Conservation (phyloP, 2,797 vertebrate genomes). For the Amblyraja radiata region DNA sequence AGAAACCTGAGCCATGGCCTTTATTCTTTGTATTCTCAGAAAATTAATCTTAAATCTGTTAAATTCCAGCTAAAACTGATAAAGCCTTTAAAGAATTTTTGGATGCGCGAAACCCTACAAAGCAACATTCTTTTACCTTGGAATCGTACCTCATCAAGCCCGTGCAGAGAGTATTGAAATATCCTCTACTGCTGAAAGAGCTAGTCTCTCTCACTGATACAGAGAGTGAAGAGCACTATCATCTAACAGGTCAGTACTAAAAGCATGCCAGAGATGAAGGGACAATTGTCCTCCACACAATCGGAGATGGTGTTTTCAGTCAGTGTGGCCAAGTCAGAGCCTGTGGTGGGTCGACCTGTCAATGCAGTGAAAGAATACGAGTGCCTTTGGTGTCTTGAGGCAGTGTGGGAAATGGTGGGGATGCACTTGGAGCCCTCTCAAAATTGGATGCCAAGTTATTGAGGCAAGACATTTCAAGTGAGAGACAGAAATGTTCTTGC, state of each 20-base stretch:
- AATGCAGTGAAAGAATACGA: not conserved
- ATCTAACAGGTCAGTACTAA: constrained; percentile 72
- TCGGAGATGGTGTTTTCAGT: not conserved
- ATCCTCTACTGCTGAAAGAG: constrained; percentile 87
- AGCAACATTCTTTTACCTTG: constrained; percentile 92
- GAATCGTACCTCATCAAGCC: constrained; percentile 98
- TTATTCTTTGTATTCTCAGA: not conserved
- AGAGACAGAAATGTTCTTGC: not conserved
- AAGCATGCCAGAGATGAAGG: not conserved
- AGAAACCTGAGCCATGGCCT: not conserved
- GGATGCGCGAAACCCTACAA: constrained; percentile 83
- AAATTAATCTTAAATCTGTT: not conserved
- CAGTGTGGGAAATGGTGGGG: not conserved
- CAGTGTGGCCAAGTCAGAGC: not conserved
- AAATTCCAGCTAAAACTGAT: constrained; percentile 77
- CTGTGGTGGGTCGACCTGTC: not conserved
- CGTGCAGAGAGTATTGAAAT: constrained; percentile 93
- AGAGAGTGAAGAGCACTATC: constrained; percentile 93
- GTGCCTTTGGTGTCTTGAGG: not conserved
- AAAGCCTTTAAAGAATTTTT: constrained; percentile 87
- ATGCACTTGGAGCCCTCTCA: not conserved
- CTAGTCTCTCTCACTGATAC: constrained; percentile 86
- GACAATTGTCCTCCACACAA: not conserved
- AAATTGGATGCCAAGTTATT: not conserved
- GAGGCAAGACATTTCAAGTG: not conserved